Conservation (phyloP, 2,888 invertebrate genomes). For the Branchellion lobata region DNA sequence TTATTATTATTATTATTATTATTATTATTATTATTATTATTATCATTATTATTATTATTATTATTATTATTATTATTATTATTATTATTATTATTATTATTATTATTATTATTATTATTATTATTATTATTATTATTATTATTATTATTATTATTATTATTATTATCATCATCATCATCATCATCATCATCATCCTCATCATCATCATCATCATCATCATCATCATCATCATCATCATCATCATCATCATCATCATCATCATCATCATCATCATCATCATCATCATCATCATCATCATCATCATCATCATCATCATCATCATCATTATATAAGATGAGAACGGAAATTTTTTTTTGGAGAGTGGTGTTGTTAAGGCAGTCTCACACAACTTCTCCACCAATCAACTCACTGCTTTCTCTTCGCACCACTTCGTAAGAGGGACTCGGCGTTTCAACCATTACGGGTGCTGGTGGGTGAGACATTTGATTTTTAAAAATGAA, state of each 20-base stretch:
- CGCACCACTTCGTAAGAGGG: constrained; percentile 91
- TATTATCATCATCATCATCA: constrained; percentile 21
- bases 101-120: too few species aligned
- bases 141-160: too few species aligned
- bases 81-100: too few species aligned
- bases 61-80: too few species aligned
- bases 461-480: background rate
- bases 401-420: constrained; percentile 70
- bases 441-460: constrained; percentile 54
- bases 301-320: constrained; percentile 33
- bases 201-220: background rate
- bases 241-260: constrained; percentile 28
- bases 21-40: too few species aligned
- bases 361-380: too few species aligned
- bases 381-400: too few species aligned
- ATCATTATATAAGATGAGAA: constrained; percentile 11
- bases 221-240: constrained; percentile 29
- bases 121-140: too few species aligned
- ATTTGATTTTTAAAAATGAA: too few species aligned
- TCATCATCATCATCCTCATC: too few species aligned
- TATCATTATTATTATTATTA: too few species aligned
- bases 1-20: too few species aligned
- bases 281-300: constrained; percentile 32
- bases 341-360: background rate
- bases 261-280: constrained; percentile 21